A percentile compares a stretch with the other conserved stretches of the same genome.
phyloP scores from a whole-genome alignment of 1,140 invertebrate species.

The Saxidomus purpurata region DNA sequence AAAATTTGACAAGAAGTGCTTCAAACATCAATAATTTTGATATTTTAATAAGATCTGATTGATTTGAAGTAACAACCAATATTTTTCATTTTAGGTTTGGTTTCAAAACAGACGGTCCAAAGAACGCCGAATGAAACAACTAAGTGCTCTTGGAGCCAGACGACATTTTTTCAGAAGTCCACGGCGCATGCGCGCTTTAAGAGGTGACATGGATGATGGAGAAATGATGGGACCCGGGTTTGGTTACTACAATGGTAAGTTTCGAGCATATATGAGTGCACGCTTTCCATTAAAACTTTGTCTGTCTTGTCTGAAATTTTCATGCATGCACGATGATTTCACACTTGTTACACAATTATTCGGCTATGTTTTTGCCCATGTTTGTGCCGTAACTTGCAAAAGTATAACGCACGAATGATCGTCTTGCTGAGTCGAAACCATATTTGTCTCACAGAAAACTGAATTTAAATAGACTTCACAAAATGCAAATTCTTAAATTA shows the following conservation, averaged over 20 bases:
- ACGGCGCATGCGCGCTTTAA: constrained; percentile 86
- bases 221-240: constrained; percentile 87
- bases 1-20: no score
- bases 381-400: constrained; percentile 12
- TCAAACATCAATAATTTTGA: no score
- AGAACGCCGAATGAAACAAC: constrained; percentile 89
- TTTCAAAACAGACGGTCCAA: constrained; percentile 89
- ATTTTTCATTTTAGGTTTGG: constrained; percentile 88
- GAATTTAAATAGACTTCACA: constrained; percentile 51
- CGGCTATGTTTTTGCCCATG: not conserved
- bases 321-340: not conserved
- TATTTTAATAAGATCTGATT: no score
- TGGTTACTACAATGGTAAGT: constrained; percentile 79
- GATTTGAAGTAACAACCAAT: not conserved
- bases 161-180: constrained; percentile 88
- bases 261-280: no score
- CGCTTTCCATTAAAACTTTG: no score
- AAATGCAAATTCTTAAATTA: constrained; percentile 62
- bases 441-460: constrained; percentile 26
- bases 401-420: constrained; percentile 33
- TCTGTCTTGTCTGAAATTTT: no score
- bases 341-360: constrained; percentile 21
- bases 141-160: constrained; percentile 87
- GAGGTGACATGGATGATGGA: constrained; percentile 84
- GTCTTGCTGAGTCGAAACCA: constrained; percentile 14